Percentiles rank a stretch among this genome's conserved stretches.
Conservation (phyloP, 2,113 vertebrate genomes). For the Spea bombifrons region DNA sequence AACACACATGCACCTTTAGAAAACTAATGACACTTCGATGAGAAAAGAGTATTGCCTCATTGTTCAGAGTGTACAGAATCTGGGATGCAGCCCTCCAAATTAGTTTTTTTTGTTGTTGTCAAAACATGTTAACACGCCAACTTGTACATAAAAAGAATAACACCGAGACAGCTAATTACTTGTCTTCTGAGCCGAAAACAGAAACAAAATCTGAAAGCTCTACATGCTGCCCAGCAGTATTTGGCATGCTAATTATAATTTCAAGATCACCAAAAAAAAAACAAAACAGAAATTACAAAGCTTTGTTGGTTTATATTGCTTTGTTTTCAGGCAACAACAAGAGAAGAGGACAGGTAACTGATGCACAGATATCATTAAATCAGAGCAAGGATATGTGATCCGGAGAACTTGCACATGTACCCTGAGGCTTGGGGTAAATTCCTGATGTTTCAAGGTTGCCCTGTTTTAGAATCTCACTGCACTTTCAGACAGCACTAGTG, state of each 20-base stretch:
- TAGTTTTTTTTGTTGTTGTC: conserved; percentile 20
- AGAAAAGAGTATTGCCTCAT: background rate
- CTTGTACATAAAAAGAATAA: conserved; percentile 34
- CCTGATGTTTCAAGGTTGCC: too few species aligned
- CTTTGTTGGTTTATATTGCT: background rate
- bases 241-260: conserved; percentile 28
- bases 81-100: background rate
- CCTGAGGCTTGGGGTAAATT: too few species aligned
- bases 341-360: background rate
- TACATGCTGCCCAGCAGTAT: conserved; percentile 14
- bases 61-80: conserved; percentile 3
- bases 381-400: too few species aligned
- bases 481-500: too few species aligned
- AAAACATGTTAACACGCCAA: conserved; percentile 39
- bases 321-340: background rate
- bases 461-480: too few species aligned
- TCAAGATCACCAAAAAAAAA: background rate
- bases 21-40: background rate
- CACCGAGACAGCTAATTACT: conserved; percentile 27
- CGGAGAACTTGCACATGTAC: too few species aligned
- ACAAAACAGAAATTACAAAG: background rate
- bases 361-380: too few species aligned
- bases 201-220: conserved; percentile 33
- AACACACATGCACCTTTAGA: too few species aligned
- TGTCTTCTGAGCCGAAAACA: conserved; percentile 20